A percentile compares a stretch with the other conserved stretches of the same genome.
Evolutionary conservation across 2,113 vertebrate species (phyloP).

Genomic region (Solea senegalensis): DNA sequence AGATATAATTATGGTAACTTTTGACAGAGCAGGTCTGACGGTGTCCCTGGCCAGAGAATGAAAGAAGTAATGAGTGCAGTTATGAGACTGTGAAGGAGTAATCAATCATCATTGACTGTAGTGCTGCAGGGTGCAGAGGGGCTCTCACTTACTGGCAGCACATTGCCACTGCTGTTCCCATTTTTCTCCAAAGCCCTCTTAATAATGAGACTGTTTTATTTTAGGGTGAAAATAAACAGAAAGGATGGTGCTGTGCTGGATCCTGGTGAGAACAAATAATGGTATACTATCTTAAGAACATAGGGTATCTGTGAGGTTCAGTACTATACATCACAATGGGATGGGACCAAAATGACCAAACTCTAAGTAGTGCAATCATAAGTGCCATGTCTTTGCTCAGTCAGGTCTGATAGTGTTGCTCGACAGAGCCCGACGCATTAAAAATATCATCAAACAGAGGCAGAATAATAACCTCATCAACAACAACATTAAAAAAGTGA

Average conservation of each 20-base stretch:
- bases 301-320: no score
- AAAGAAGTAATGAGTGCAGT: conserved; percentile 69
- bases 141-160: conserved; percentile 47
- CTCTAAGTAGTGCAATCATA: no score
- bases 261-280: background rate
- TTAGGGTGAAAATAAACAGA: conserved; percentile 28
- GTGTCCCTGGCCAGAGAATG: conserved; percentile 24
- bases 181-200: conserved; percentile 61
- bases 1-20: conserved; percentile 16
- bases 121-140: conserved; percentile 57
- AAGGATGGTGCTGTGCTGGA: conserved; percentile 9
- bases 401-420: no score
- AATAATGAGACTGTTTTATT: conserved; percentile 44
- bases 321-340: no score
- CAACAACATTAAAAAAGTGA: no score
- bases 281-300: no score
- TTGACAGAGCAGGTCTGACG: conserved; percentile 24
- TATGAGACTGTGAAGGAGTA: conserved; percentile 66
- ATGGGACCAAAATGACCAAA: no score
- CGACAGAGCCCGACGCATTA: no score
- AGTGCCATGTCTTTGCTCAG: no score
- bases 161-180: conserved; percentile 51
- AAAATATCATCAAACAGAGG: no score
- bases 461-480: no score
- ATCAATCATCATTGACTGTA: conserved; percentile 75